Evolutionary conservation across 2,888 invertebrate species (phyloP).

Genomic region (Leucophora obtusa): DNA sequence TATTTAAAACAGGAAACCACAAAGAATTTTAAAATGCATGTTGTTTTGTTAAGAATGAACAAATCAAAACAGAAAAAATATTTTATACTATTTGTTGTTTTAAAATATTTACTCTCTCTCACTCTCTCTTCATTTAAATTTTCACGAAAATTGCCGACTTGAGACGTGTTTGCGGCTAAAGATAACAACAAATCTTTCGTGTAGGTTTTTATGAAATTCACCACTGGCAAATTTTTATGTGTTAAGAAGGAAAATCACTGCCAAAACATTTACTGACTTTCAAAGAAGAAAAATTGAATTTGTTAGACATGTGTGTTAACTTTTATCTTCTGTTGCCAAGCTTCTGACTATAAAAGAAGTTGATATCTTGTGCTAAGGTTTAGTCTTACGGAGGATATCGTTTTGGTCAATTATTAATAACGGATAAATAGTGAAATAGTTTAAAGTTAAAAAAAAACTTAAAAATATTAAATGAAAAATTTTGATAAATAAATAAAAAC

Average conservation of each 20-base stretch:
- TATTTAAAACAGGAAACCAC: background rate
- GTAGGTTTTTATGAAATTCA: background rate
- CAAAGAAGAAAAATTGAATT: background rate
- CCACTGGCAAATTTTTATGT: background rate
- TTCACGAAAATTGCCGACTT: too few relatives aligned
- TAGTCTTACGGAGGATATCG: conserved; percentile 45
- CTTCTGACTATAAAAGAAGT: conserved; percentile 59
- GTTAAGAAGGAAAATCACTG: background rate
- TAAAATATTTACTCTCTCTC: background rate
- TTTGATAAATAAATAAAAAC: background rate
- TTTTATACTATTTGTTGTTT: background rate
- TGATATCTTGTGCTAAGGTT: conserved; percentile 36
- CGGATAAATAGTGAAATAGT: conserved; percentile 10
- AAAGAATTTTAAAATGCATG: background rate
- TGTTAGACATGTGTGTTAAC: background rate
- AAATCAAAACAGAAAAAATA: conserved; percentile 51
- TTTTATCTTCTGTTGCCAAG: conserved; percentile 38
- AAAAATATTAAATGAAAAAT: background rate
- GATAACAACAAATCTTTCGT: background rate
- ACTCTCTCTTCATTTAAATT: background rate
- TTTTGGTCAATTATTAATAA: conserved; percentile 21
- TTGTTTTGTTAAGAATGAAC: conserved; percentile 45
- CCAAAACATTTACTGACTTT: background rate
- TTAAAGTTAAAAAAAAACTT: background rate
- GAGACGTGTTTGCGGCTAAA: background rate